phyloP scores from a whole-genome alignment of 2,888 invertebrate species.

The Caenorhabditis uteleia region DNA sequence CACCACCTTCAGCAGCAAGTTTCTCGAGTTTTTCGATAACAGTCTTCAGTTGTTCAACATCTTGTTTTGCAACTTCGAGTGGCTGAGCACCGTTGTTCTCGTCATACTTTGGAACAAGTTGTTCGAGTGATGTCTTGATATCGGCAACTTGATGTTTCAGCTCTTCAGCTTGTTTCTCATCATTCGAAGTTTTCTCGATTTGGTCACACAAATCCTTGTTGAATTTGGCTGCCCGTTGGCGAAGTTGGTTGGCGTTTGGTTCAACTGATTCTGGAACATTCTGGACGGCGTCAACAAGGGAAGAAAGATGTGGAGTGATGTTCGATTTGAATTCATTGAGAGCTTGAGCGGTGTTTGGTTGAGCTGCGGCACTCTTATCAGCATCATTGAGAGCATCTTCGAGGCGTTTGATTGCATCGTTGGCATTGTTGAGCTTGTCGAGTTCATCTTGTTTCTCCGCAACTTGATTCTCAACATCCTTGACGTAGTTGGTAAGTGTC shows the following conservation, averaged over 20 bases:
- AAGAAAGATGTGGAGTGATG: conserved; percentile 12
- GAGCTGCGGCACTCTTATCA: conserved; percentile 12
- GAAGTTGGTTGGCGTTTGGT: conserved; percentile 8
- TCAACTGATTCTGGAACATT: conserved; percentile 11
- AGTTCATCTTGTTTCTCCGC: conserved; percentile 4
- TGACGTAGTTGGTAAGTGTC: not conserved
- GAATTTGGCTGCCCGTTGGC: conserved; percentile 12
- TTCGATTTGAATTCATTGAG: conserved; percentile 24
- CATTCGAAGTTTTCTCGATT: conserved; percentile 15
- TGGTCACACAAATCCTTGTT: conserved; percentile 7
- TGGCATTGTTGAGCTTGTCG: conserved; percentile 10
- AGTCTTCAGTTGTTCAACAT: conserved; percentile 8
- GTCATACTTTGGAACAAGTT: conserved; percentile 21
- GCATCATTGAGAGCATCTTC: conserved; percentile 23
- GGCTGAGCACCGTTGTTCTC: conserved; percentile 11
- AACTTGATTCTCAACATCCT: conserved; percentile 7
- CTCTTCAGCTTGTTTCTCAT: conserved; percentile 19
- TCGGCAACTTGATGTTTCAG: conserved; percentile 7
- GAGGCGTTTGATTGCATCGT: conserved; percentile 16
- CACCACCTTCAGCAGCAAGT: conserved; percentile 2
- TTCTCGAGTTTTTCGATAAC: conserved; percentile 9
- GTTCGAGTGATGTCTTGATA: conserved; percentile 12
- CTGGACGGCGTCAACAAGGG: conserved; percentile 9
- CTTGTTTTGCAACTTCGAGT: conserved; percentile 13
- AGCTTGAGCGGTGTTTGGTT: conserved; percentile 10